A percentile compares a stretch with the other conserved stretches of the same genome.
Evolutionary conservation across 2,888 invertebrate genomes (phyloP).

Genomic region (Oxystoma pomonae): DNA sequence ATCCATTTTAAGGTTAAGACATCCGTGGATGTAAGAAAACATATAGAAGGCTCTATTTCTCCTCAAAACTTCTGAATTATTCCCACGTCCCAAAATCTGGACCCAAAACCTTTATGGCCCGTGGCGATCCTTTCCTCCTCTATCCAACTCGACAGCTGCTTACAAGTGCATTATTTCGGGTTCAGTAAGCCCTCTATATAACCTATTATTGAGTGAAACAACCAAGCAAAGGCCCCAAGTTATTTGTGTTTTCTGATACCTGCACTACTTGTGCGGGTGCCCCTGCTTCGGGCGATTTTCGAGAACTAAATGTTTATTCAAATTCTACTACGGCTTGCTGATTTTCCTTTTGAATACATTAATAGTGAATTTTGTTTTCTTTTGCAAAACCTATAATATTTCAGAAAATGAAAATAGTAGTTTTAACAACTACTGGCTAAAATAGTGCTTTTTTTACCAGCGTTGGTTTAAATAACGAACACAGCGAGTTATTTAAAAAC

Average conservation of each 20-base stretch:
- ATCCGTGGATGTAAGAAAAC: no score
- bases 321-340: not conserved
- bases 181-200: slow-evolving; percentile 43
- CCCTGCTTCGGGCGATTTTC: not conserved
- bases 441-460: no score
- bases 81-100: not conserved
- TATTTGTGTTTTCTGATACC: slow-evolving; percentile 34
- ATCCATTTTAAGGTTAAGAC: no score
- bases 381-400: no score
- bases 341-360: not conserved
- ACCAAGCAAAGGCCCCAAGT: slow-evolving; percentile 37
- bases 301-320: not conserved
- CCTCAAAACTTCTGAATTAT: no score
- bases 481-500: no score
- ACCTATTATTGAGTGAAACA: slow-evolving; percentile 46
- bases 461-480: no score
- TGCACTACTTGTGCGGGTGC: not conserved
- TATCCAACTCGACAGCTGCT: slow-evolving; percentile 41
- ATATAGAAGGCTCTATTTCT: no score
- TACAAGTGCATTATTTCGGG: slow-evolving; percentile 46
- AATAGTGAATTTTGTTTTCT: not conserved
- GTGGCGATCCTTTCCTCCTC: slow-evolving; percentile 26
- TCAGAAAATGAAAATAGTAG: not conserved
- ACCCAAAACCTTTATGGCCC: not conserved
- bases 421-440: no score